phyloP scores from a whole-genome alignment of 1,140 invertebrate genomes.

The Drosophila orena region DNA sequence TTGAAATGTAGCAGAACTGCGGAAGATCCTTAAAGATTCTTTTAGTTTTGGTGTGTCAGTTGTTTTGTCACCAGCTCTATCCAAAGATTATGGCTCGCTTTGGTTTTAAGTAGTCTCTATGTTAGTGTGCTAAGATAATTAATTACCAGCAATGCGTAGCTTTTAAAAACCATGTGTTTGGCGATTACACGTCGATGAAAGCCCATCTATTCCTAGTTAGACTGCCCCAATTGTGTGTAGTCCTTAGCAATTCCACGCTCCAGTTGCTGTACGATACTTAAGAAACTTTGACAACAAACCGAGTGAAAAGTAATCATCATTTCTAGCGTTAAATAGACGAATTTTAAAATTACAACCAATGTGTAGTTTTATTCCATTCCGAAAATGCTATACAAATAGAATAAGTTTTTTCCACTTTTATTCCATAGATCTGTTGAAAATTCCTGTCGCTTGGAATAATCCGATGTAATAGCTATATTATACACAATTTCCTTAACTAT shows the following conservation, averaged over 20 bases:
- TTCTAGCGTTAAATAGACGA: constrained; percentile 69
- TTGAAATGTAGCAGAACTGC: neutral
- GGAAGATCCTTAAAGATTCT: neutral
- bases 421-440: constrained; percentile 5
- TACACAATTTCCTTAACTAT: constrained; percentile 36
- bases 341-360: constrained; percentile 51
- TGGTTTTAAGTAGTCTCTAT: neutral
- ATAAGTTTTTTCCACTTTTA: neutral
- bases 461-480: constrained; percentile 21
- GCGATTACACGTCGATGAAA: neutral
- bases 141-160: too few relatives aligned
- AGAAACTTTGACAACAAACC: constrained; percentile 7
- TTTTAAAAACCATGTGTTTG: neutral
- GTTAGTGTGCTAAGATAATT: neutral
- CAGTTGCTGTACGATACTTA: constrained; percentile 21
- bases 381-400: too few relatives aligned
- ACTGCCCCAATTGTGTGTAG: constrained; percentile 24
- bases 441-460: constrained; percentile 25
- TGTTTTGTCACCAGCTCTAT: neutral
- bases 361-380: neutral
- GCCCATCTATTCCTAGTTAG: constrained; percentile 7
- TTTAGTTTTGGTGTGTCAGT: neutral
- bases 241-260: constrained; percentile 15
- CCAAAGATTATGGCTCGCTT: neutral
- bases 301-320: constrained; percentile 27